These are phyloP conservation scores for Aplysina aerophoba DNA, from an alignment of 37 sponge, comb jelly and placozoan genomes.

Conservation along the genomic window DNA sequence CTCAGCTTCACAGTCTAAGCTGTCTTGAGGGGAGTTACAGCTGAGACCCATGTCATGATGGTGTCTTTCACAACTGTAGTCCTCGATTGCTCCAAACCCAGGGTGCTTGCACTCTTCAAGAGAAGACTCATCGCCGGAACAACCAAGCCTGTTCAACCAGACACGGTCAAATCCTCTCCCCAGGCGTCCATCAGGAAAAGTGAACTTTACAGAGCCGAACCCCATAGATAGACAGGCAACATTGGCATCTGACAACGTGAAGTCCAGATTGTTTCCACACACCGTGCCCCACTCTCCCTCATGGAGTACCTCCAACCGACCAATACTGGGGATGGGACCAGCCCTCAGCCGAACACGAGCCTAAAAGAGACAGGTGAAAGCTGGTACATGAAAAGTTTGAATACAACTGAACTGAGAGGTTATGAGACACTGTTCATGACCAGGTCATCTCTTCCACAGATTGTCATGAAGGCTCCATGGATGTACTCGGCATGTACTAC, in stretches of 20 bases:
- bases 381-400: too few species aligned
- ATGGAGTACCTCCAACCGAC: constrained; percentile 13
- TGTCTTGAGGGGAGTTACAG: too few species aligned
- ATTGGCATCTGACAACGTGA: not conserved
- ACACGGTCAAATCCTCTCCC: constrained; percentile 8
- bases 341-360: constrained; percentile 1
- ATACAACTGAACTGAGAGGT: too few species aligned
- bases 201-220: not conserved
- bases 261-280: constrained; percentile 7
- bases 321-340: not conserved
- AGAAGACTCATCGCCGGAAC: not conserved
- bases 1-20: too few species aligned
- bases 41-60: not conserved
- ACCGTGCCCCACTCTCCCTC: constrained; percentile 20
- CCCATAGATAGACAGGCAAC: not conserved
- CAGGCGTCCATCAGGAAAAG: too few species aligned
- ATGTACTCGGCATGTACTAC: too few species aligned
- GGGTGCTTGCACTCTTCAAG: not conserved
- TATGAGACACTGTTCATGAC: too few species aligned
- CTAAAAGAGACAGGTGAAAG: not conserved
- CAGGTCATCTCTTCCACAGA: too few species aligned
- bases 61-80: not conserved
- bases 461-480: too few species aligned
- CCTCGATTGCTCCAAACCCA: not conserved
- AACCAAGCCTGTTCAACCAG: not conserved